Percentiles rank a stretch among this genome's conserved stretches.
These are phyloP conservation scores for Malurus leucopterus DNA, from an alignment of 2,797 vertebrate genomes.

Conservation along the genomic window DNA sequence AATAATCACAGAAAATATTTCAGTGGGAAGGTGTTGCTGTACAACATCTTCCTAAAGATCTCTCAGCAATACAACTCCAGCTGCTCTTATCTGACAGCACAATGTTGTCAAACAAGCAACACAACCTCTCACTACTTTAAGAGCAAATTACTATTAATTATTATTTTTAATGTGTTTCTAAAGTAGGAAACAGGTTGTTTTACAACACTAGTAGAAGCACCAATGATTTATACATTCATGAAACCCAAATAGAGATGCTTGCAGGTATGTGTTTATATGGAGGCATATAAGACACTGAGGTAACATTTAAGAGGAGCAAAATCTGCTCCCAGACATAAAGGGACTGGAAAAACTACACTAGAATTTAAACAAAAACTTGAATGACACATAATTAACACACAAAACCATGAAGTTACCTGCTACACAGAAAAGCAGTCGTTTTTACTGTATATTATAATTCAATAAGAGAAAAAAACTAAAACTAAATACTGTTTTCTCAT, in stretches of 20 bases:
- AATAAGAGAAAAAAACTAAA: not conserved
- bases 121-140: not conserved
- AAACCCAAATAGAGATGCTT: not conserved
- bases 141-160: not conserved
- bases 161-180: not conserved
- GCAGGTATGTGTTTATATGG: not conserved
- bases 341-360: not conserved
- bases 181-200: not conserved
- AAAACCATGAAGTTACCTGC: not conserved
- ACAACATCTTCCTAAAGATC: not conserved
- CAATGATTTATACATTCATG: not conserved
- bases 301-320: not conserved
- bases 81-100: not conserved
- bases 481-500: not conserved
- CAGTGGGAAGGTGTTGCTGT: not conserved
- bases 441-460: not conserved
- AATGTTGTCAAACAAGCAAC: not conserved
- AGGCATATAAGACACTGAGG: not conserved
- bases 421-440: not conserved
- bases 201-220: not conserved
- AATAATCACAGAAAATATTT: not conserved
- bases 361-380: not conserved
- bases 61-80: not conserved
- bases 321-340: not conserved
- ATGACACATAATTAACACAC: not conserved